phyloP scores from a whole-genome alignment of 2,113 vertebrate species.

The Leptodactylus fuscus region DNA sequence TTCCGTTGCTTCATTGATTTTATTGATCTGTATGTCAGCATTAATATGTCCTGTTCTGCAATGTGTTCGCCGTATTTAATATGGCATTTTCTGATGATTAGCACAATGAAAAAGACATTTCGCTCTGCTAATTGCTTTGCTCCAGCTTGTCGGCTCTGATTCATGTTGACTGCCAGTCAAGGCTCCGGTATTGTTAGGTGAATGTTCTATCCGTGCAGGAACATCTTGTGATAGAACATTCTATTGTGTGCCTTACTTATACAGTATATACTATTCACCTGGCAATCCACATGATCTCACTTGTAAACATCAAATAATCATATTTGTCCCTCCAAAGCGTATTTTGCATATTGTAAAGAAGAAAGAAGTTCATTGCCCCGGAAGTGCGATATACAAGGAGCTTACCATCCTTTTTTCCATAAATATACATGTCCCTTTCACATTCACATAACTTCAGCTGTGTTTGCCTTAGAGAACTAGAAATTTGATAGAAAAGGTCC shows the following conservation, averaged over 20 bases:
- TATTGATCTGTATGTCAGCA: conserved; percentile 9
- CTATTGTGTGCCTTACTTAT: background rate
- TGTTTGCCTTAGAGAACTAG: no score
- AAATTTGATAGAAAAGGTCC: no score
- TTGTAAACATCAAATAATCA: background rate
- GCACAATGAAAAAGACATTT: background rate
- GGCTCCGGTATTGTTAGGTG: conserved; percentile 19
- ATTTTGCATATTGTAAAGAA: background rate
- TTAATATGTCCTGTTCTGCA: background rate
- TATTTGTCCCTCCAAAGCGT: background rate
- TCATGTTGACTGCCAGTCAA: conserved; percentile 33
- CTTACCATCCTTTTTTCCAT: no score
- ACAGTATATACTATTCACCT: background rate
- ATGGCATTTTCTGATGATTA: conserved; percentile 28
- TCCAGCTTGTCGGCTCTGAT: conserved; percentile 24
- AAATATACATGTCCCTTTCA: no score
- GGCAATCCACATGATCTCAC: background rate
- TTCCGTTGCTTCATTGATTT: background rate
- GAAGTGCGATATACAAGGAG: background rate
- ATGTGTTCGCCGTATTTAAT: background rate
- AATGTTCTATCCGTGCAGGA: background rate
- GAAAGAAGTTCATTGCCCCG: background rate
- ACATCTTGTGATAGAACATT: conserved; percentile 33
- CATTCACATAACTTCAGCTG: no score
- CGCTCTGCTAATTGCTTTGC: conserved; percentile 9